These are phyloP conservation scores for Pammene fasciana DNA, from an alignment of 2,888 invertebrate genomes.

Conservation along the genomic window DNA sequence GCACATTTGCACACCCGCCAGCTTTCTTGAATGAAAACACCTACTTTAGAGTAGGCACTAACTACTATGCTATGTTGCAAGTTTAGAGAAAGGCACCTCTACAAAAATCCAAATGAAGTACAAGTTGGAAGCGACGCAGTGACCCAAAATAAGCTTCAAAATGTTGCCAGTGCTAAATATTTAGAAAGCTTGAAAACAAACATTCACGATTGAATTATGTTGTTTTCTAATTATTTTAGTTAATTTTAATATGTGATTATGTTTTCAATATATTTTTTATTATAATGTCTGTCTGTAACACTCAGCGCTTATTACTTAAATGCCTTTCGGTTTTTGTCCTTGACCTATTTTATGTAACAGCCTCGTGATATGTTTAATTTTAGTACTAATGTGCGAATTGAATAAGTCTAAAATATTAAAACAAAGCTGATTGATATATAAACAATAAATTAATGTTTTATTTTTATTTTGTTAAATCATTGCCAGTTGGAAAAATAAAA, in stretches of 20 bases:
- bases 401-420: not conserved
- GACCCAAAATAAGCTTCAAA: constrained; percentile 83
- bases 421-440: not conserved
- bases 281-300: constrained; percentile 1
- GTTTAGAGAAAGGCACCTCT: constrained; percentile 83
- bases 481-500: constrained; percentile 28
- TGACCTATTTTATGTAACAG: constrained; percentile 62
- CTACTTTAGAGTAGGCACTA: constrained; percentile 50
- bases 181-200: constrained; percentile 64
- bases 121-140: constrained; percentile 81
- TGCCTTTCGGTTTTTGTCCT: constrained; percentile 53
- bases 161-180: constrained; percentile 73
- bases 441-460: not conserved
- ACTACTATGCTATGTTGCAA: constrained; percentile 78
- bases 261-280: constrained; percentile 13
- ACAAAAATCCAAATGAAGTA: constrained; percentile 78
- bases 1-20: constrained; percentile 82
- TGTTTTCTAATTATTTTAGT: constrained; percentile 19
- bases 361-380: constrained; percentile 57
- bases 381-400: not conserved
- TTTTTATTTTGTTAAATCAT: constrained; percentile 1
- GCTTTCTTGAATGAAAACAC: constrained; percentile 82
- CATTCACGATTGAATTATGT: constrained; percentile 15
- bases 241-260: constrained; percentile 4
- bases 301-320: not conserved